Evolutionary conservation across 2,888 invertebrate genomes (phyloP), one percentile per base, ranked within the genome.

Genomic region (Troilus luridus): DNA sequence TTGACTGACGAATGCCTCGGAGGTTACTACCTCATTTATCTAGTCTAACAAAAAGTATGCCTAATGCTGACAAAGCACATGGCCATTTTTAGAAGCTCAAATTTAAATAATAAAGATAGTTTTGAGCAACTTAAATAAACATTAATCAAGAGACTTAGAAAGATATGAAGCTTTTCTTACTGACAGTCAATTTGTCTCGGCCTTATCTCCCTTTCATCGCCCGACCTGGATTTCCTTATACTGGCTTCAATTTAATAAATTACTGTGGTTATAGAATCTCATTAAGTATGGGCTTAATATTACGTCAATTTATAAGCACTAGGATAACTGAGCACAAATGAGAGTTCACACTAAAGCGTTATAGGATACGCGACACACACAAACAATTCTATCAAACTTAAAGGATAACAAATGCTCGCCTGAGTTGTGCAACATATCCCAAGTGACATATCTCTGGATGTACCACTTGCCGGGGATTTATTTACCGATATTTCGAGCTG

Each of bases 121-220:
- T 67, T 67, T 67, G 12, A 67, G 41, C 27, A 77, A 41, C 2
- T 77, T 27, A 77, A 9, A 19, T 19, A 9, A 10, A 77, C 72
- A 77, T 77, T 77, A 77, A 77, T 77, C 72, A 77, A 19, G 0
- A 19, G 24, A 24, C 67, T 67, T 24, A n/a, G 24, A 67, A 67
- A 77, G 72, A 77, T 77, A 77, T 19, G 27, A 41, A 41, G 72
- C 72, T 77, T 27, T 27, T 19, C 17, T 41, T 7, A 17, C 14
- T 77, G 41, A 41, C 27, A 41, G 72, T 41, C 72, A 77, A 77
- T 77, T 77, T 77, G 72, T 77, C 41, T 77, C 72, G 41, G 72
- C 41, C 72, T 41, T 77, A 77, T 77, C 72, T 41, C 7, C 72
- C 72, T 27, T 77, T 77, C 41, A 77, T 77, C 72, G 41, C 41